phyloP scores from a whole-genome alignment of 1,140 invertebrate genomes.

The Pseudomyrmex flavicornis region DNA sequence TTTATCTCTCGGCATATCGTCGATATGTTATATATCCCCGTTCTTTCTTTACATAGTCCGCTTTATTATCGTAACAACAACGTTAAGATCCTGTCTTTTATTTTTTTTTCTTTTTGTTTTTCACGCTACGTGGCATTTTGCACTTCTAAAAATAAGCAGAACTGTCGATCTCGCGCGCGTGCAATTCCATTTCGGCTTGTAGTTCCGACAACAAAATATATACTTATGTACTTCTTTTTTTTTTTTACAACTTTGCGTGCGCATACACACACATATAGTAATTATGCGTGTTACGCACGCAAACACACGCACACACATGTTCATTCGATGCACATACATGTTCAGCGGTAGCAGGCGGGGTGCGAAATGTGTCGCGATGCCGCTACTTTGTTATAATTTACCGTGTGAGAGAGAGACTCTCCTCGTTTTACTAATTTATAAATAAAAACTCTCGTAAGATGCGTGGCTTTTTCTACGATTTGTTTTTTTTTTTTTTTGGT shows the following conservation, averaged over 20 bases:
- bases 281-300: background rate
- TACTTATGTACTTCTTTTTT: slow-evolving; percentile 29
- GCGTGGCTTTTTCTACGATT: background rate
- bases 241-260: slow-evolving; percentile 13
- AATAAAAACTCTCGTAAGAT: slow-evolving; percentile 22
- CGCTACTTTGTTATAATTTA: slow-evolving; percentile 59
- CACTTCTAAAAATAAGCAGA: slow-evolving; percentile 71
- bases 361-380: slow-evolving; percentile 65
- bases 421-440: slow-evolving; percentile 9
- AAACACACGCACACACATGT: slow-evolving; percentile 4
- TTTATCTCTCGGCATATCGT: slow-evolving; percentile 21
- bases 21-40: slow-evolving; percentile 56
- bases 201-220: slow-evolving; percentile 66
- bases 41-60: slow-evolving; percentile 1
- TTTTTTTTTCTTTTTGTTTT: background rate
- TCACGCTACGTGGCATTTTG: slow-evolving; percentile 49
- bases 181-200: slow-evolving; percentile 72
- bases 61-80: slow-evolving; percentile 7
- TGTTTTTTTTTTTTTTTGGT: no score
- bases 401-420: slow-evolving; percentile 10
- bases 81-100: background rate
- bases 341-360: slow-evolving; percentile 53
- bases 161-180: slow-evolving; percentile 65
- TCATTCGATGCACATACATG: slow-evolving; percentile 18
- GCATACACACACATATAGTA: slow-evolving; percentile 23